These are phyloP conservation scores for Delia radicum DNA, from an alignment of 1,140 invertebrate species.

Conservation along the genomic window DNA sequence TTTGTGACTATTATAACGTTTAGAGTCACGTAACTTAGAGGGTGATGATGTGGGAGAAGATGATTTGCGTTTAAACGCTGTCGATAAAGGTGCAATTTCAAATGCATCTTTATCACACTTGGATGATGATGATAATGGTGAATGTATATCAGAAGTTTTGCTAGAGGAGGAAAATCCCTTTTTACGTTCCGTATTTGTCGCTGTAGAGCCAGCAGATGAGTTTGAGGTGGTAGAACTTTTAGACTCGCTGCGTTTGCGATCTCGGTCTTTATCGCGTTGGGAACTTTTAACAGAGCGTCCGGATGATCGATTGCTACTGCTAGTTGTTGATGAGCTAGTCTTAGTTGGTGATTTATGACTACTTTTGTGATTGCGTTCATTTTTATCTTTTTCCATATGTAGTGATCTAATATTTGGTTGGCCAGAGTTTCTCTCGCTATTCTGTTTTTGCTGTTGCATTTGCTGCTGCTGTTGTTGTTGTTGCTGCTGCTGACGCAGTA, in stretches of 20 bases:
- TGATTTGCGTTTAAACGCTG: constrained; percentile 41
- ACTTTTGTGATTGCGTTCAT: constrained; percentile 28
- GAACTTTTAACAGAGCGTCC: constrained; percentile 25
- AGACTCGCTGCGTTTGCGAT: constrained; percentile 36
- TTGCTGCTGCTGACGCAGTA: constrained; percentile 56
- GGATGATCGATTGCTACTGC: constrained; percentile 14
- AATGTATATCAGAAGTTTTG: constrained; percentile 27
- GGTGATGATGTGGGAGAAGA: constrained; percentile 44
- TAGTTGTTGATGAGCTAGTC: not conserved
- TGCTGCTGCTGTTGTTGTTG: constrained; percentile 4
- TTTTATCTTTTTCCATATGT: constrained; percentile 9
- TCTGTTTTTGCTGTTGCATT: constrained; percentile 8
- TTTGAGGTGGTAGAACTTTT: constrained; percentile 45
- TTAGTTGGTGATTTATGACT: constrained; percentile 10
- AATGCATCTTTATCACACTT: constrained; percentile 39
- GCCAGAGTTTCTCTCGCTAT: not conserved
- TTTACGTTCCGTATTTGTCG: not conserved
- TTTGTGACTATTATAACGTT: constrained; percentile 34
- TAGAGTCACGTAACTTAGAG: constrained; percentile 38
- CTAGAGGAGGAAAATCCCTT: constrained; percentile 26
- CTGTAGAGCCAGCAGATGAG: not conserved
- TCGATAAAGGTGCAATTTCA: constrained; percentile 36
- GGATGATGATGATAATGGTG: no score
- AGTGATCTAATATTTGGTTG: not conserved
- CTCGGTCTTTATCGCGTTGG: constrained; percentile 22